Base-by-base conservation (phyloP, 35 echinoderm and acorn worm species). In the Heliocidaris tuberculata region DNA sequence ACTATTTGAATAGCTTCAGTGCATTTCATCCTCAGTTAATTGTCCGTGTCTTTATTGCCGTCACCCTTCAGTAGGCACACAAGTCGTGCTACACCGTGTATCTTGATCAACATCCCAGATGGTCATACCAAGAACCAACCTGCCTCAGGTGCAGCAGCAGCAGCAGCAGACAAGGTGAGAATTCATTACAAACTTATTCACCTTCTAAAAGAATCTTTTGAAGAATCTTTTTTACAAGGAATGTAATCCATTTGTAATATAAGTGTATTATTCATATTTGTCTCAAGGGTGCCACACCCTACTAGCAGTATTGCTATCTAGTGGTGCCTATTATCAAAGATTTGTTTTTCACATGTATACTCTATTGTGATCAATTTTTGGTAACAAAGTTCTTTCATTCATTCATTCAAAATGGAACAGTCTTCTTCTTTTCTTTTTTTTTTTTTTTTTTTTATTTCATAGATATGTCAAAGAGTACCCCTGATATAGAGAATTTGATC, bases 61-160 rank as follows among this genome's bases (percentile, higher is more conserved):
- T 32, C 31, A 89, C 47, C 31, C 48, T 95, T 30, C 59, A 99
- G 98, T 94, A 94, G 95, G 27, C 96, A 99, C 86, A 97, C 94
- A 88, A 95, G 98, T 31, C 92, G 98, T 59, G 95, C 94, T 35
- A 95, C 93, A 48, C 96, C 96, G 30, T 99, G 98, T 85, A 96
- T 99, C 70, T 94, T 99, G 29, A 88, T 99, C 27, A 95, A 97
- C 85, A 95, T 99, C 30, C 98, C 98, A 85, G 98, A 99, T 93
- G 98, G 98, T 89, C 96, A 97, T 86, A 94, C 94, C 29, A 95
- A 85, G 47, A 96, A 32, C 87, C 31, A 47, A 48, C 29, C 87
- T 32, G 59, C 47, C 11, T 48, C 87, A 32, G 31, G 17, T 32
- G 9, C 31, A 15, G 0, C 87, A 89, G 32, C n/a, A n/a, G n/a